Evolutionary conservation across 35 echinoderm and acorn worm genomes (phyloP).

Genomic region (Acanthaster planci): DNA sequence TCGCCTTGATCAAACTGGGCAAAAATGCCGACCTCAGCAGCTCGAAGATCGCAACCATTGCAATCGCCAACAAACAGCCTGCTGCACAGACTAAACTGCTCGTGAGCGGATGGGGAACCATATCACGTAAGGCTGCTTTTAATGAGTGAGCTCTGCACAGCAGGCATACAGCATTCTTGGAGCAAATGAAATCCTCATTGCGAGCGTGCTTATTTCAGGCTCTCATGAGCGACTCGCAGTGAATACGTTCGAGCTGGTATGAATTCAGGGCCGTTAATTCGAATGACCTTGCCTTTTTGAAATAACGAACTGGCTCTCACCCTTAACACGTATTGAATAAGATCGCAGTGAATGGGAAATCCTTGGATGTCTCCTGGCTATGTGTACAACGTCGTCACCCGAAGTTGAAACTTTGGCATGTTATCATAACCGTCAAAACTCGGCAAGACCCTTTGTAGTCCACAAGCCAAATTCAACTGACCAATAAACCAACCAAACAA

Average conservation of each 20-base stretch:
- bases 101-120: constrained; percentile 11
- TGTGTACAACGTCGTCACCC: too few relatives aligned
- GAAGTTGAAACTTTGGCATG: too few relatives aligned
- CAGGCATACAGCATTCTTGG: not conserved
- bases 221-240: not conserved
- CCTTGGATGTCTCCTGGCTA: too few relatives aligned
- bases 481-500: too few relatives aligned
- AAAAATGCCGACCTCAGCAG: not conserved
- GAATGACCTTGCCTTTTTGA: not conserved
- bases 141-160: not conserved
- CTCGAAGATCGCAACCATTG: not conserved
- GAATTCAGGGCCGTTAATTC: not conserved
- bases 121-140: not conserved
- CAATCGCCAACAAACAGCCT: not conserved
- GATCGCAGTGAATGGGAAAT: too few relatives aligned
- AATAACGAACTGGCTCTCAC: not conserved
- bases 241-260: not conserved
- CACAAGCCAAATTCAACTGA: too few relatives aligned
- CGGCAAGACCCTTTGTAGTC: too few relatives aligned
- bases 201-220: not conserved
- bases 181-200: not conserved
- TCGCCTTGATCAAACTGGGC: not conserved
- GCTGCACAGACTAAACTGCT: not conserved
- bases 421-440: too few relatives aligned
- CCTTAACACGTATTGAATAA: too few relatives aligned